Conservation (phyloP, 2,113 vertebrate genomes). For the Scophthalmus maximus region DNA sequence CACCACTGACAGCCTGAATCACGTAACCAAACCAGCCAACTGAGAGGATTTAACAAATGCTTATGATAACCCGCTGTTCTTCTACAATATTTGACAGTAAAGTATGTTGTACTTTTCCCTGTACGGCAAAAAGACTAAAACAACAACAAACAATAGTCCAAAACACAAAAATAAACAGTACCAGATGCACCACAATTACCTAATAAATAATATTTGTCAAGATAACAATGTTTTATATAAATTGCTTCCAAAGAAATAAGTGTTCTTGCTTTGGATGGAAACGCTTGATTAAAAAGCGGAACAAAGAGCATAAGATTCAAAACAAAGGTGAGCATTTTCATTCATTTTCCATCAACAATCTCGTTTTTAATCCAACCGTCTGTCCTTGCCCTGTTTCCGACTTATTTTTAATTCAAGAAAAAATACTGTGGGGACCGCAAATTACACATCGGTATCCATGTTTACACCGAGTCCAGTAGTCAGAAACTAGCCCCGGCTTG, state of each 20-base stretch:
- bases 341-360: neutral
- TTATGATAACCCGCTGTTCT: neutral
- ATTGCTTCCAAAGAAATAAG: too few relatives aligned
- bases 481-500: neutral
- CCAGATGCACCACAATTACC: neutral
- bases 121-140: neutral
- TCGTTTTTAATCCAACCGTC: conserved; percentile 10
- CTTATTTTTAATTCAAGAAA: neutral
- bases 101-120: neutral
- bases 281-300: neutral
- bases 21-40: conserved; percentile 25
- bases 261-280: neutral
- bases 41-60: conserved; percentile 21
- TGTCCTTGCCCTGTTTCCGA: neutral
- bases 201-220: neutral
- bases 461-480: neutral
- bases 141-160: too few relatives aligned
- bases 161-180: neutral
- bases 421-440: neutral
- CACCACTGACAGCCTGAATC: conserved; percentile 44
- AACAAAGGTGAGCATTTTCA: neutral
- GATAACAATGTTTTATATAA: neutral
- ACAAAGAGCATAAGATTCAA: conserved; percentile 12
- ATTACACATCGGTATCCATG: neutral
- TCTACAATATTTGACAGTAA: neutral